A percentile compares a stretch with the other conserved stretches of the same genome.
phyloP scores from a whole-genome alignment of 2,888 invertebrate species.

The Smittia sp. region DNA sequence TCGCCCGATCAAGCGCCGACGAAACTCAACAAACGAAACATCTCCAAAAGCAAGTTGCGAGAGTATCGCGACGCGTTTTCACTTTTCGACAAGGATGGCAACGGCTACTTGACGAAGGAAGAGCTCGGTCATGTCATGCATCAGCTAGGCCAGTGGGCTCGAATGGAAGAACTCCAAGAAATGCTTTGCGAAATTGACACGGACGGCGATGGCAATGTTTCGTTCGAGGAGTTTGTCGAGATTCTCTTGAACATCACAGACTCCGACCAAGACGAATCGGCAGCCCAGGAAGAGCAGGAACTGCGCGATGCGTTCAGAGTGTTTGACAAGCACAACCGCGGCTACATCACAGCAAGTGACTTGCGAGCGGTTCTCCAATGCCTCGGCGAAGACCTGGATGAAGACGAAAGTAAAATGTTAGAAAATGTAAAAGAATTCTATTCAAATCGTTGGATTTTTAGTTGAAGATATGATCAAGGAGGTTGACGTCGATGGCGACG shows the following conservation, averaged over 20 bases:
- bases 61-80: constrained; percentile 84
- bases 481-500: constrained; percentile 92
- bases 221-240: constrained; percentile 84
- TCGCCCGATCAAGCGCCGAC: neutral
- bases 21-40: constrained; percentile 16
- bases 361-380: constrained; percentile 83
- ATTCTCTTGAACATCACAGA: constrained; percentile 69
- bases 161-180: constrained; percentile 80
- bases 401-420: constrained; percentile 75
- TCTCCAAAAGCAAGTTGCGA: constrained; percentile 47
- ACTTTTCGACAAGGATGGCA: constrained; percentile 83
- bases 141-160: constrained; percentile 80
- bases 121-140: constrained; percentile 83
- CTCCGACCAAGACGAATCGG: constrained; percentile 62
- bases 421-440: neutral
- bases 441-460: constrained; percentile 53
- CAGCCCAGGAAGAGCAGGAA: constrained; percentile 79
- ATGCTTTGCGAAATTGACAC: constrained; percentile 82
- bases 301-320: constrained; percentile 82
- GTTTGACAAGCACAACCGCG: constrained; percentile 87
- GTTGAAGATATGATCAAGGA: constrained; percentile 97
- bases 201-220: constrained; percentile 72
- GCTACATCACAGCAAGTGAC: constrained; percentile 87
- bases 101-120: constrained; percentile 83
- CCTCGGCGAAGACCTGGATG: constrained; percentile 81